A percentile compares a stretch with the other conserved stretches of the same genome.
phyloP scores from a whole-genome alignment of 2,113 vertebrate genomes.

The Tor tambroides region DNA sequence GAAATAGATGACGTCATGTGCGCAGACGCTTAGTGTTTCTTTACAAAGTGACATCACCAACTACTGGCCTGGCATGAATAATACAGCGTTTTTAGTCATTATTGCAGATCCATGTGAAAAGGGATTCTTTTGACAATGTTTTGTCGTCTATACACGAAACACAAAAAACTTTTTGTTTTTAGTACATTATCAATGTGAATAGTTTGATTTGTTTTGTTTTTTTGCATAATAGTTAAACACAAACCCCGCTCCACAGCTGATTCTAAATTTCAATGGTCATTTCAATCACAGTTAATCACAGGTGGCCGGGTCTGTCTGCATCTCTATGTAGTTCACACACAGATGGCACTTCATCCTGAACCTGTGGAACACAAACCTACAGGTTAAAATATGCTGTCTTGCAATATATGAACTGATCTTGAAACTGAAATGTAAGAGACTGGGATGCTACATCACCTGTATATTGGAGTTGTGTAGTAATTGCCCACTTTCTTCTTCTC shows the following conservation, averaged over 20 bases:
- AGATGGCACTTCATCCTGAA: constrained; percentile 96
- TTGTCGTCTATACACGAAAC: too few relatives aligned
- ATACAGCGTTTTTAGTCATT: too few relatives aligned
- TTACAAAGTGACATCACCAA: too few relatives aligned
- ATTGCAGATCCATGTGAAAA: too few relatives aligned
- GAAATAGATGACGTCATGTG: too few relatives aligned
- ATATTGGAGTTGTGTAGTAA: constrained; percentile 94
- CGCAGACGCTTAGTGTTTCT: too few relatives aligned
- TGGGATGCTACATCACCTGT: constrained; percentile 78
- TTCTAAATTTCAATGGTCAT: too few relatives aligned
- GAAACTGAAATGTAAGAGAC: background rate
- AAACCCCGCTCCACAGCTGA: constrained; percentile 92
- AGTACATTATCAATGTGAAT: constrained; percentile 69
- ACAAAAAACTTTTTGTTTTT: too few relatives aligned
- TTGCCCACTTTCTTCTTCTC: constrained; percentile 94
- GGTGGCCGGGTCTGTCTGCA: constrained; percentile 92
- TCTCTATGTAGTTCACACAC: constrained; percentile 94
- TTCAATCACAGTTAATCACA: constrained; percentile 94
- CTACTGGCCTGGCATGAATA: too few relatives aligned
- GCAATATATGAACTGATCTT: background rate
- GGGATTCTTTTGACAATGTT: too few relatives aligned
- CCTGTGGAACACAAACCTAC: constrained; percentile 65
- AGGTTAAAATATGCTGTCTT: background rate
- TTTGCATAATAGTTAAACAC: too few relatives aligned
- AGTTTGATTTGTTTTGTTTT: too few relatives aligned